These are phyloP conservation scores for Cephalopholis sonnerati DNA, from an alignment of 2,113 vertebrate genomes.

Conservation along the genomic window DNA sequence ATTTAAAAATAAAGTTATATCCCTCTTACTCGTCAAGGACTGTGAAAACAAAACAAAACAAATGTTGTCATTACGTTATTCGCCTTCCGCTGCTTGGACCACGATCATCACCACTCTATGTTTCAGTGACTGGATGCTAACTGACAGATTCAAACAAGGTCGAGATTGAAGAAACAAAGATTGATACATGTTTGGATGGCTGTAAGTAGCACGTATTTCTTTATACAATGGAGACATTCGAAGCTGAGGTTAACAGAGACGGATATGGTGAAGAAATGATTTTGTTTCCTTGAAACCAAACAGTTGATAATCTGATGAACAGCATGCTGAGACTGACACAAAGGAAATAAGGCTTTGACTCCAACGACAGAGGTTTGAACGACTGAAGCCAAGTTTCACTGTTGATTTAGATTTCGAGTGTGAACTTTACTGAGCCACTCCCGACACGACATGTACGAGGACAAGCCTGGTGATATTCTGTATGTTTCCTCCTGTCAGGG, in stretches of 20 bases:
- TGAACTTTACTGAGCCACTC: neutral
- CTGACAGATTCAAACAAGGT: slow-evolving; percentile 26
- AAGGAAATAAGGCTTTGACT: slow-evolving; percentile 42
- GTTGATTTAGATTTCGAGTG: neutral
- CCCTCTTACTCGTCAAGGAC: slow-evolving; percentile 85
- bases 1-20: slow-evolving; percentile 99
- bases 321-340: neutral
- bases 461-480: neutral
- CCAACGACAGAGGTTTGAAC: neutral
- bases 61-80: slow-evolving; percentile 26
- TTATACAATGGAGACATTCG: slow-evolving; percentile 45
- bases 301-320: slow-evolving; percentile 19
- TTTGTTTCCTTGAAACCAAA: neutral
- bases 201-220: slow-evolving; percentile 3
- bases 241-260: slow-evolving; percentile 44
- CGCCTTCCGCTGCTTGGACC: slow-evolving; percentile 31
- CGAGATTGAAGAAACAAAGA: slow-evolving; percentile 18
- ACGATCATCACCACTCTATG: slow-evolving; percentile 13
- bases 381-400: neutral
- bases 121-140: slow-evolving; percentile 24
- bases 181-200: neutral
- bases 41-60: slow-evolving; percentile 54
- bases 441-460: neutral
- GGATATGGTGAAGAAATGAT: neutral
- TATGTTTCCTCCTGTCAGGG: neutral